These are phyloP conservation scores for Oreochromis aureus DNA, from an alignment of 2,113 vertebrate genomes.

Conservation along the genomic window DNA sequence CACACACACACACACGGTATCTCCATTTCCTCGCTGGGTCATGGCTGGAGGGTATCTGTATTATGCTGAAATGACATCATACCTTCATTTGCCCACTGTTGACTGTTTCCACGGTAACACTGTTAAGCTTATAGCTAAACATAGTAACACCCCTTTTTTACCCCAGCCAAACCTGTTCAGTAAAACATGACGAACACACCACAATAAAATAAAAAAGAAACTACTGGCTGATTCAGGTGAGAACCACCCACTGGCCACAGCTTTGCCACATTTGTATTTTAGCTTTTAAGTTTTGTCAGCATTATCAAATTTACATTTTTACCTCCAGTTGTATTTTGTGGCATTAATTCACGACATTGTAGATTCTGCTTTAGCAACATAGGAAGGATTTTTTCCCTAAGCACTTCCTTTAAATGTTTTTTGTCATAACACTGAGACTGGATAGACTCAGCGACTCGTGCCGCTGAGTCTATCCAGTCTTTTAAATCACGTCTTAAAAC, in stretches of 20 bases:
- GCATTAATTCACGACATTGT: neutral
- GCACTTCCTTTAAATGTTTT: neutral
- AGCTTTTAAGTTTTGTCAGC: neutral
- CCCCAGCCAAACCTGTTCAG: neutral
- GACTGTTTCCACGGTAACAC: neutral
- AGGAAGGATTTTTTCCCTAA: neutral
- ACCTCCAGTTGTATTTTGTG: neutral
- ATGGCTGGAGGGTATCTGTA: neutral
- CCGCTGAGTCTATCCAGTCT: too few species aligned
- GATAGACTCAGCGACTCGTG: too few species aligned
- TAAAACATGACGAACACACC: neutral
- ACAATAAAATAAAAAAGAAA: neutral
- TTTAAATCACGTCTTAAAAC: too few species aligned
- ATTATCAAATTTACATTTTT: neutral
- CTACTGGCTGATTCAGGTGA: neutral
- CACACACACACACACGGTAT: neutral
- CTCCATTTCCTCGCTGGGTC: neutral
- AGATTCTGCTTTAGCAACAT: neutral
- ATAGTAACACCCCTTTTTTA: neutral
- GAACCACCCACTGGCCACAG: neutral
- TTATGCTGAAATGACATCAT: constrained; percentile 21
- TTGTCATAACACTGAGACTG: neutral
- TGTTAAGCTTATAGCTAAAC: neutral
- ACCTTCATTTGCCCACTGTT: neutral
- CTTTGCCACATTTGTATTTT: neutral